Percentiles rank a stretch among this genome's conserved stretches.
phyloP scores from a whole-genome alignment of 2,888 invertebrate genomes.

The Erebia palarica region DNA sequence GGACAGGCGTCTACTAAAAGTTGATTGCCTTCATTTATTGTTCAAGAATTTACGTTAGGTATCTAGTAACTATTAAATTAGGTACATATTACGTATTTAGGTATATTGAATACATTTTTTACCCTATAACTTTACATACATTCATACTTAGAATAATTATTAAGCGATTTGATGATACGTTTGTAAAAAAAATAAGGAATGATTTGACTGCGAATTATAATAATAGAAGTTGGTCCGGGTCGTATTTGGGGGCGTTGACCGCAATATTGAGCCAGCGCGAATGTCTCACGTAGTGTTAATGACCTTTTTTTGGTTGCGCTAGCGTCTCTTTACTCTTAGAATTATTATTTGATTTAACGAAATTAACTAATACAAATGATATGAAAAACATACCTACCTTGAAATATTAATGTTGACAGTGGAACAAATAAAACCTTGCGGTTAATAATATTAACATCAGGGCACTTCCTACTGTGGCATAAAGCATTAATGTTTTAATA shows the following conservation, averaged over 20 bases:
- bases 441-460: too few species aligned
- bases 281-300: constrained; percentile 81
- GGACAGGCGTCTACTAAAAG: constrained; percentile 49
- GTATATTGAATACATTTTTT: too few species aligned
- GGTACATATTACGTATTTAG: too few species aligned
- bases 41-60: constrained; percentile 41
- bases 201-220: constrained; percentile 36
- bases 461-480: too few species aligned
- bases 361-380: constrained; percentile 14
- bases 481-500: too few species aligned
- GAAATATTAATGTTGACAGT: neutral
- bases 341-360: constrained; percentile 30
- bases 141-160: neutral
- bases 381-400: neutral
- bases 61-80: neutral
- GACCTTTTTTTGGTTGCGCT: constrained; percentile 79
- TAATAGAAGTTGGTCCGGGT: constrained; percentile 49
- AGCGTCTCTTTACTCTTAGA: constrained; percentile 50
- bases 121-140: too few species aligned
- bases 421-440: too few species aligned
- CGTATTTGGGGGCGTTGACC: constrained; percentile 76
- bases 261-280: constrained; percentile 79
- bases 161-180: neutral
- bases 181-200: constrained; percentile 23
- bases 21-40: constrained; percentile 49